Base-by-base conservation (phyloP, 2,888 invertebrate species). In the Scaeva pyrastri region DNA sequence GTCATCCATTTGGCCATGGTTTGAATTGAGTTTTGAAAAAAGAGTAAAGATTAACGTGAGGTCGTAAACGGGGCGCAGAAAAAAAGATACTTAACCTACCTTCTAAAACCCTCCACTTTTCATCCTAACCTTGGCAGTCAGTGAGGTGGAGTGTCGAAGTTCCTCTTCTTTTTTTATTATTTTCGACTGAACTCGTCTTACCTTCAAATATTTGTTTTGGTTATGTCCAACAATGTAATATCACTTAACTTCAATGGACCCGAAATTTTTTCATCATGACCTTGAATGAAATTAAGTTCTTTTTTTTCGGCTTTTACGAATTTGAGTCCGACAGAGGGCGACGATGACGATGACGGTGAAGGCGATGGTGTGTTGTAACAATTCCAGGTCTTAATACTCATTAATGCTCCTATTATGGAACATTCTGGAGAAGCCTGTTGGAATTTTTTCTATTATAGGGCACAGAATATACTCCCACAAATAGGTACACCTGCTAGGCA, bases 181-280 rank as follows among this genome's bases (percentile, higher is more conserved):
- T 52, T 52, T 23, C 5, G 21, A 2, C 2, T 52, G 23, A 8
- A n/a, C n/a, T 52, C 8, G 7, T 52, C 14, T 23, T 23, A 52
- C 23, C 23, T 52, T 7, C 52, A 52, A 52, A 52, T 52, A 52
- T 52, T 52, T 52, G 23, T 52, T 23, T 23, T 52, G 52, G 52
- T 23, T 52, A 52, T 52, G 23, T 52, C 7, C 52, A 52, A 23
- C 23, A 52, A 52, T 52, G 52, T 52, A 23, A 52, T 52, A 52
- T 23, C 52, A 52, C 52, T 52, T 52, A 52, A 14, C 52, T 52
- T 52, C 52, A 52, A 52, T 52, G 52, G 52, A 52, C 52, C 52
- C 12, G 8, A 52, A 52, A 52, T 52, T 21, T 52, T 52, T 52
- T 52, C 21, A 52, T 52, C 5, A 31, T 31, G 31, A 8, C 23